Percentiles rank a stretch among this genome's conserved stretches.
phyloP scores from a whole-genome alignment of 2,113 vertebrate species.

The Syngnathoides biaculeatus region DNA sequence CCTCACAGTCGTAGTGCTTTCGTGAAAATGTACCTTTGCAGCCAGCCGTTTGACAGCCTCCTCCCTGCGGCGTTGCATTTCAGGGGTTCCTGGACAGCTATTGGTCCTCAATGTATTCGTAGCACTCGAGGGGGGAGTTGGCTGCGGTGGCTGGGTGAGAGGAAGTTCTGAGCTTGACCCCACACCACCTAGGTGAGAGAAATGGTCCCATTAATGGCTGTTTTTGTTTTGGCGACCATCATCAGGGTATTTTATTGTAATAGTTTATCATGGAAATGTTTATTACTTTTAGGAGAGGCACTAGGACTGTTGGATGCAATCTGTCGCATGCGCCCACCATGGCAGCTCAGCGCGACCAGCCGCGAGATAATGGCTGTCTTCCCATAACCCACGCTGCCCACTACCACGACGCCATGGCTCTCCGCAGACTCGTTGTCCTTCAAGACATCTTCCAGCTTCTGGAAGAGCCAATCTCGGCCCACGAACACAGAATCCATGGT shows the following conservation, averaged over 20 bases:
- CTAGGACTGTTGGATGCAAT: constrained; percentile 90
- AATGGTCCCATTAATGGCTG: background rate
- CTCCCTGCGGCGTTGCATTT: constrained; percentile 72
- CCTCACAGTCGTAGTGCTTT: background rate
- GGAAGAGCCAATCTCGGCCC: constrained; percentile 94
- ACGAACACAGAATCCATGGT: constrained; percentile 96
- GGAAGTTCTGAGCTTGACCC: constrained; percentile 75
- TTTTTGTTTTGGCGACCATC: background rate
- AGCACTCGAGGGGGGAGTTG: constrained; percentile 67
- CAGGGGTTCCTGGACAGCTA: constrained; percentile 70
- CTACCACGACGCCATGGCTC: constrained; percentile 81
- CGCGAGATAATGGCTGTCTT: constrained; percentile 94
- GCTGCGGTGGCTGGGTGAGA: constrained; percentile 77
- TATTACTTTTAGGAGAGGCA: constrained; percentile 82
- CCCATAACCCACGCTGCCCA: constrained; percentile 91
- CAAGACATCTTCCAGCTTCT: constrained; percentile 82
- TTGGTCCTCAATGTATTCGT: constrained; percentile 59
- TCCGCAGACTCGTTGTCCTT: constrained; percentile 71
- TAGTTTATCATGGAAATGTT: background rate
- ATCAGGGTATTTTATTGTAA: background rate
- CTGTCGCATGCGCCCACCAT: constrained; percentile 95
- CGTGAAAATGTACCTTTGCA: constrained; percentile 77
- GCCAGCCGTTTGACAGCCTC: constrained; percentile 85
- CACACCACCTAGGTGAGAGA: constrained; percentile 69
- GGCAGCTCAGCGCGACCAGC: constrained; percentile 94